Evolutionary conservation across 2,888 invertebrate species (phyloP), one percentile per base, ranked within the genome.

Genomic region (Andrena camellia): DNA sequence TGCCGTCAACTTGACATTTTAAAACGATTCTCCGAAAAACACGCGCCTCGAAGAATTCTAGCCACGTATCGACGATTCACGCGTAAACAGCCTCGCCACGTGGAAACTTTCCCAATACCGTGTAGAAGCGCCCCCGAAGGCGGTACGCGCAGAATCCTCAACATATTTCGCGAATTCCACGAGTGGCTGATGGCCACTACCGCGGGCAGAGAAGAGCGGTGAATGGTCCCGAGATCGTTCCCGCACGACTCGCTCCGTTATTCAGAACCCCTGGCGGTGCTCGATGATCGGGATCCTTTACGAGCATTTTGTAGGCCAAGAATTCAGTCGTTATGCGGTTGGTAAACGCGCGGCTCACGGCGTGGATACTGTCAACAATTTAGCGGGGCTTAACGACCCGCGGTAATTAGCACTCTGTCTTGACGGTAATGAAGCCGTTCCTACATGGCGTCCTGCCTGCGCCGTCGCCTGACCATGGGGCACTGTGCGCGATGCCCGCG

Each of bases 361-460:
- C 69, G 78, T 64, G 81, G 62, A 74, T 71, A 74, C 84, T 71
- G 77, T 70, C 68, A 84, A 89, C 89, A 84, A 89, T 89, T 89
- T 87, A 87, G 85, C 87, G 81, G 79, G 79, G 87, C 89, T 90
- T 91, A 91, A 91, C 89, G 89, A 89, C 85, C 86, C 86, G 83
- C 86, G 84, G 90, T 91, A 91, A 91, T 85, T 85, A 85, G 84
- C 84, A 84, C 84, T 75, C 84, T 69, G 78, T 81, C 81, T 76
- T 72, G 81, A 72, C 69, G 69, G 72, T 85, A 91, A 91, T 91
- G 90, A 91, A 91, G 91, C 86, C 86, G 88, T 91, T 77, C 84
- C 73, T 84, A 79, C 84, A 82, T 70, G 87, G 73, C 83, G 60
- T 77, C 70, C 70, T 74, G 50, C 77, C 66, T 62, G 70, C 66